Base-by-base conservation (phyloP, 2,888 invertebrate genomes). In the Dendrolimus houi region DNA sequence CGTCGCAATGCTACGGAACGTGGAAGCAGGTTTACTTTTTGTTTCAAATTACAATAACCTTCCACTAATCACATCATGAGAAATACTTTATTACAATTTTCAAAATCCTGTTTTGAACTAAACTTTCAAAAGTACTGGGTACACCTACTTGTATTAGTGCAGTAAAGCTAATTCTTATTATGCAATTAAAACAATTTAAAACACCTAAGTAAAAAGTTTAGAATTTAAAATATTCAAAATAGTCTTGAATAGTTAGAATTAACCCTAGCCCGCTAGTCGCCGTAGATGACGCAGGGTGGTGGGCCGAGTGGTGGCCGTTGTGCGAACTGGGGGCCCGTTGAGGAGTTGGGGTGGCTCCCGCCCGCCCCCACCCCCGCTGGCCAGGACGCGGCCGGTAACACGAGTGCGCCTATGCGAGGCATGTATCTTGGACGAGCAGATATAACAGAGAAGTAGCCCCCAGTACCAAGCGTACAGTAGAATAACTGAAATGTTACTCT, bases 341-440 rank as follows among this genome's bases (percentile, higher is more conserved):
- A 60, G 63, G 60, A 59, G 64, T 70, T 62, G 59, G 65, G 66
- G 60, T 67, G 65, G 56, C 59, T 59, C 59, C 57, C 59, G 68
- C 63, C 64, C 69, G 62, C 68, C 68, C 64, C 73, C 58, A 62
- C 68, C 70, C 74, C 77, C 77, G 70, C 72, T 71, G 79, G 80
- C 82, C 83, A 81, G 83, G 79, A 83, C 85, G 85, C 86, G 86
- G 87, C 85, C 89, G 88, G 89, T 89, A 88, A 89, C 87, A 87
- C 88, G 88, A 88, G 87, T 86, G 88, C 85, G 86, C 88, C 88
- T 88, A 88, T 89, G 89, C 89, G 89, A 89, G 85, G 87, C 89
- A 90, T 89, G 89, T 90, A 90, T 90, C 89, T 90, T 90, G 89
- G 88, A 87, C 89, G 85, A 85, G 85, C 89, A 88, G 89, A 90